phyloP scores from a whole-genome alignment of 2,888 invertebrate genomes.

The Lutraria lutraria region DNA sequence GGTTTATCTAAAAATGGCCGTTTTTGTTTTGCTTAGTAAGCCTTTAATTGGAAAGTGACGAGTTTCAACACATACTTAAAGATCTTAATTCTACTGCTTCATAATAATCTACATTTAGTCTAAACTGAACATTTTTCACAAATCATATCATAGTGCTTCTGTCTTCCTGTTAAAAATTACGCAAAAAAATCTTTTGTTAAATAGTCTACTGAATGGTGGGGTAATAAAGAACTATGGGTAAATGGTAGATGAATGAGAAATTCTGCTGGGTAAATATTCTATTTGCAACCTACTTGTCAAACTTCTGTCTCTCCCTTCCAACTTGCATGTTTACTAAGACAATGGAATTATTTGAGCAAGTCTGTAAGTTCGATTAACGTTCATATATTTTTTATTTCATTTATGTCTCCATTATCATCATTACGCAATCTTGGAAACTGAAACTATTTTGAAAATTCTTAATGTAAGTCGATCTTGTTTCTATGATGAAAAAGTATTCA shows the following conservation, averaged over 20 bases:
- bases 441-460: neutral
- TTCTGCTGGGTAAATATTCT: neutral
- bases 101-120: too few species aligned
- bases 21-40: too few species aligned
- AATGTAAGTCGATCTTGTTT: neutral
- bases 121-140: too few species aligned
- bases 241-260: neutral
- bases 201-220: neutral
- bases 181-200: too few species aligned
- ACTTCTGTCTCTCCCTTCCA: neutral
- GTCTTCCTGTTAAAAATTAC: too few species aligned
- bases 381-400: neutral
- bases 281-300: neutral
- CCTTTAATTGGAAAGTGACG: too few species aligned
- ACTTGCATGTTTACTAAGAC: slow-evolving; percentile 6
- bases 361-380: neutral
- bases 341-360: neutral
- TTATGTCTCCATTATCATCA: neutral
- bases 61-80: too few species aligned
- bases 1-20: too few species aligned
- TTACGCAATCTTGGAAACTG: neutral
- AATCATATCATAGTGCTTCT: too few species aligned
- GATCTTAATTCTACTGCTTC: too few species aligned
- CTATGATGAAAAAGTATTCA: too few species aligned
- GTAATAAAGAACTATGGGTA: slow-evolving; percentile 17